Conservation (phyloP, 2,797 vertebrate genomes). For the Scolopax bukidnonensis region DNA sequence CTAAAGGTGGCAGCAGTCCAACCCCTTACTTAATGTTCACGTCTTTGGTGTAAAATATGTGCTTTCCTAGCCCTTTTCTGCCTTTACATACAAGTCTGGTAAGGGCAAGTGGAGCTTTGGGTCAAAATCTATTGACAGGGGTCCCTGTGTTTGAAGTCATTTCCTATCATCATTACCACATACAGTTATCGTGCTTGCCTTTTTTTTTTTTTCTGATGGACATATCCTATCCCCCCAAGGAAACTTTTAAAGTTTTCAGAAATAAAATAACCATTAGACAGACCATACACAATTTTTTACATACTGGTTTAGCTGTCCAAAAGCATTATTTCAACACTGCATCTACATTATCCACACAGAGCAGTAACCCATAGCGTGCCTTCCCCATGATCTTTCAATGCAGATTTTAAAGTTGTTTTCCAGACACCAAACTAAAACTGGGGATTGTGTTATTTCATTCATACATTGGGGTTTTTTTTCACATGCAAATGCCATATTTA, state of each 20-base stretch:
- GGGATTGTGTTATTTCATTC: not conserved
- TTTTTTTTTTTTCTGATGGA: not conserved
- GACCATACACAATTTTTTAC: not conserved
- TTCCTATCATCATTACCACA: not conserved
- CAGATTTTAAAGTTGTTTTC: not conserved
- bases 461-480: not conserved
- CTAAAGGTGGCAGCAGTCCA: conserved; percentile 63
- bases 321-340: conserved; percentile 17
- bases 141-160: not conserved
- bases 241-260: not conserved
- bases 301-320: conserved; percentile 23
- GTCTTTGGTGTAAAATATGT: not conserved
- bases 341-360: not conserved
- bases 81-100: not conserved
- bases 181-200: not conserved
- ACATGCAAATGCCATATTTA: not conserved
- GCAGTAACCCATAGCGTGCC: not conserved
- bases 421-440: not conserved
- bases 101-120: not conserved
- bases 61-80: not conserved
- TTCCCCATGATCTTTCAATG: not conserved
- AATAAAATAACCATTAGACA: conserved; percentile 12
- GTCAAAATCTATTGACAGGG: not conserved
- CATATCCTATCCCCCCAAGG: not conserved
- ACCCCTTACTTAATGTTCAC: not conserved